A percentile compares a stretch with the other conserved stretches of the same genome.
phyloP scores from a whole-genome alignment of 2,113 vertebrate genomes.

The Nymphicus hollandicus region DNA sequence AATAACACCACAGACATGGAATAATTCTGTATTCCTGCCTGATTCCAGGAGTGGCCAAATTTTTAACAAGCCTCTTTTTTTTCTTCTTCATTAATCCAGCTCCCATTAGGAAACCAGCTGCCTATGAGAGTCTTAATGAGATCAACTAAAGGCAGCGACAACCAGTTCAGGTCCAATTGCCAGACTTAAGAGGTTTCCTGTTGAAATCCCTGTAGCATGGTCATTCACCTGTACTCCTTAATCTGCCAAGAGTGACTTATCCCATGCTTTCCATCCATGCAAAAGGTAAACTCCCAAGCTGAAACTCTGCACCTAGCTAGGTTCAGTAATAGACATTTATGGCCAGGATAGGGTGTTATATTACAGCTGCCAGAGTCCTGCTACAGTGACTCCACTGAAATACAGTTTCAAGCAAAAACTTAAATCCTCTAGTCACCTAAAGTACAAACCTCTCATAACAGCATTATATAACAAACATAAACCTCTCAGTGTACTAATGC shows the following conservation, averaged over 20 bases:
- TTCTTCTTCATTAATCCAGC: background rate
- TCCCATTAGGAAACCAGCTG: background rate
- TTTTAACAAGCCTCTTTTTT: background rate
- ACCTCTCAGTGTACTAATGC: background rate
- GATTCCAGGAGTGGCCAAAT: background rate
- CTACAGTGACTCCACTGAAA: background rate
- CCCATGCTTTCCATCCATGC: background rate
- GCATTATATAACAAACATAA: constrained; percentile 41
- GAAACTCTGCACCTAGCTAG: background rate
- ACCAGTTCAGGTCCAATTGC: background rate
- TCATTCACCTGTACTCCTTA: background rate
- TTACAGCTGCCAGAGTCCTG: background rate
- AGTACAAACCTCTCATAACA: constrained; percentile 21
- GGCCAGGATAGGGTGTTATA: background rate
- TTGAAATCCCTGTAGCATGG: background rate
- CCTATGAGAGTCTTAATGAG: background rate
- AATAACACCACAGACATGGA: background rate
- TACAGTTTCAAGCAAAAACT: constrained; percentile 1
- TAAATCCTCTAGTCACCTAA: background rate
- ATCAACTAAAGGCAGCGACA: background rate
- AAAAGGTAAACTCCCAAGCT: background rate
- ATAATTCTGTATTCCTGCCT: background rate
- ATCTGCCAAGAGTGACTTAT: background rate
- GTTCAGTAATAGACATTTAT: background rate
- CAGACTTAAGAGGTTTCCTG: background rate